phyloP scores from a whole-genome alignment of 2,113 vertebrate genomes.

The Cnemophilus loriae region DNA sequence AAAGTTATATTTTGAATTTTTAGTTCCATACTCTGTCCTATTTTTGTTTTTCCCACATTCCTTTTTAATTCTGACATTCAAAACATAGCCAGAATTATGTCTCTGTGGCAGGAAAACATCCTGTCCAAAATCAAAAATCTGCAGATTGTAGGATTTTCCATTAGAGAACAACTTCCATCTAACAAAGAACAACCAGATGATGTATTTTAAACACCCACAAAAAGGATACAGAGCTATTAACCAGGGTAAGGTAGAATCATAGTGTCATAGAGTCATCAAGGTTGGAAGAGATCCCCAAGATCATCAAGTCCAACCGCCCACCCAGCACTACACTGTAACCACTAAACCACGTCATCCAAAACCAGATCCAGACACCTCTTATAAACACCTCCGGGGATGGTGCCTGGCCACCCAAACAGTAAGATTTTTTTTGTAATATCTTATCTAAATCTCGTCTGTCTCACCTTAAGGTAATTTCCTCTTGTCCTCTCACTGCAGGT shows the following conservation, averaged over 20 bases:
- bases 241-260: not conserved
- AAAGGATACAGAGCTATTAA: not conserved
- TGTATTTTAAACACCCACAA: not conserved
- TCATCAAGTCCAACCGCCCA: not conserved
- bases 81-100: not conserved
- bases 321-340: not conserved
- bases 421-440: not conserved
- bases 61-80: not conserved
- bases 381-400: not conserved
- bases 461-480: not conserved
- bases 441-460: not conserved
- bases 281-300: not conserved
- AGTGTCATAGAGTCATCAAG: not conserved
- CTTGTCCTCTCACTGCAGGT: not conserved
- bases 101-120: not conserved
- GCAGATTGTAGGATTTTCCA: not conserved
- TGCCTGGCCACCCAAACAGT: not conserved
- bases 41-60: not conserved
- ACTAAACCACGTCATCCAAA: not conserved
- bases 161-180: not conserved
- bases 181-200: not conserved
- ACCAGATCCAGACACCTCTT: rapidly evolving
- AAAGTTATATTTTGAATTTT: not conserved
- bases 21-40: not conserved
- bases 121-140: not conserved